Conservation (phyloP, 2,797 vertebrate species). For the Jordanella pulchra region DNA sequence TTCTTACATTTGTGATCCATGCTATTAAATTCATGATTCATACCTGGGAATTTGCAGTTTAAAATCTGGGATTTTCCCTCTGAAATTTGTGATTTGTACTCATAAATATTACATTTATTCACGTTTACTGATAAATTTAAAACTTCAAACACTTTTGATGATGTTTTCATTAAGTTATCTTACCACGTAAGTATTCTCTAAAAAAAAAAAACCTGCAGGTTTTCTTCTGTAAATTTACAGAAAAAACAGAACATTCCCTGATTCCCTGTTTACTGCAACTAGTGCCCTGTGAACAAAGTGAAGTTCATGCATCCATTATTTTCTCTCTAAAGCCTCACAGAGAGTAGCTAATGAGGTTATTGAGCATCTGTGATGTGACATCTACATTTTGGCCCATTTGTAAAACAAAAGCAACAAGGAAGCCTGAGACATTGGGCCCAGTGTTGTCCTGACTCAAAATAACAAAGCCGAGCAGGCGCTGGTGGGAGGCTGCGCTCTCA, state of each 20-base stretch:
- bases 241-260: neutral
- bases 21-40: too few species aligned
- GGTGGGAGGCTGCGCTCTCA: conserved; percentile 82
- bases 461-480: conserved; percentile 74
- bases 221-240: neutral
- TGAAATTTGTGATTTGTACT: too few species aligned
- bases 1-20: too few species aligned
- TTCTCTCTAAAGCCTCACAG: conserved; percentile 58
- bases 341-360: conserved; percentile 81
- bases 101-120: too few species aligned
- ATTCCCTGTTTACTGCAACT: neutral
- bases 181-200: too few species aligned
- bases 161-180: too few species aligned
- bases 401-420: conserved; percentile 86
- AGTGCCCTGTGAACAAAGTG: conserved; percentile 29
- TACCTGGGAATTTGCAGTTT: too few species aligned
- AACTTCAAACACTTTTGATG: too few species aligned
- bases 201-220: neutral
- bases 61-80: too few species aligned
- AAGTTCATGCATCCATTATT: conserved; percentile 47
- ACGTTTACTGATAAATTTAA: too few species aligned
- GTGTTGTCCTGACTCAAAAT: conserved; percentile 72
- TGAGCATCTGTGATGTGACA: conserved; percentile 85
- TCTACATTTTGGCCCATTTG: conserved; percentile 86
- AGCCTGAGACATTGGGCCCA: conserved; percentile 76